Evolutionary conservation across 1,140 invertebrate species (phyloP), one percentile per base, ranked within the genome.

Genomic region (Tetramorium parvispinum): DNA sequence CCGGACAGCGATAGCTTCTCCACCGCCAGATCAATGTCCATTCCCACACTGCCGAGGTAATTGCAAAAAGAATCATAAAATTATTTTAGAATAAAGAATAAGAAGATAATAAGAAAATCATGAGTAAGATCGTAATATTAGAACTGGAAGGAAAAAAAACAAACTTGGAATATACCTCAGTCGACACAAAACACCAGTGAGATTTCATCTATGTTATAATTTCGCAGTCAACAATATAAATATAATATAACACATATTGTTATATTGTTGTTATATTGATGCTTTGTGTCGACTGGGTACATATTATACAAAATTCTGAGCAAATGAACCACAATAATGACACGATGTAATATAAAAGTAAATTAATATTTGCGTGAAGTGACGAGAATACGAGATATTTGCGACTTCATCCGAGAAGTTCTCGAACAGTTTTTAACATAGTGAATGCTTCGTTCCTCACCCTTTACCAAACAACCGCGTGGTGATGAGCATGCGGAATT

Each of bases 401-500:
- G 3, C 32, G 10, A 78, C 43, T 85, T 66, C 49, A 5, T 27
- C 49, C 18, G 11, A n/a, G 18, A n/a, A 11, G 3, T 66, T 21
- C 0, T 27, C 4, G n/a, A 40, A 71, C 4, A 13, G 10, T 71
- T 24, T 57, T 55, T 76, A 53, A 51, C 55, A 71, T 18, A 24
- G 3, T 18, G 4, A 73, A 51, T 11, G 7, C 21, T 49, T 59
- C 4, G 43, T 55, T 63, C 63, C 92, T 93, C 86, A 96, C 96
- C 94, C 96, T 91, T 95, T 95, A 51, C 94, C 95, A 70, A 96
- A 96, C 32, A 96, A 91, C 87, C 95, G 93, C 2, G 95, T 94
- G 7, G 93, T 92, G 68, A 96, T 95, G 32, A 96, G 93, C 95
- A 96, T 96, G 37, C 94, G 93, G 88, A 96, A 96, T 85, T 96